A percentile compares a stretch with the other conserved stretches of the same genome.
Evolutionary conservation across 1,140 invertebrate genomes (phyloP).

Genomic region (Drosophila lini): DNA sequence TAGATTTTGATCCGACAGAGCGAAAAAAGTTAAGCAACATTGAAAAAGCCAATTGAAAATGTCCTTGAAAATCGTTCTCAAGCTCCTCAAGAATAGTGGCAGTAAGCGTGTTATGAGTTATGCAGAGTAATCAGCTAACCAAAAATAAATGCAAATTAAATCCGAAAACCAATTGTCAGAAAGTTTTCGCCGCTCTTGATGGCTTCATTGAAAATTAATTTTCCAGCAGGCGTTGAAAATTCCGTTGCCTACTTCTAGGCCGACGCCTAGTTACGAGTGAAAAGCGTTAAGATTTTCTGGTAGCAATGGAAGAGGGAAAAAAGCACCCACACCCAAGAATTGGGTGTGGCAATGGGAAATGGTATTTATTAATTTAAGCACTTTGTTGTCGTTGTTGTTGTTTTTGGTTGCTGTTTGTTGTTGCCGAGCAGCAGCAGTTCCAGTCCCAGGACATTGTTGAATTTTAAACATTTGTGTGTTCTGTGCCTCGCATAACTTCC

Average conservation of each 20-base stretch:
- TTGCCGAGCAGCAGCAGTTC: conserved; percentile 13
- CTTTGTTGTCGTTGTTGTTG: conserved; percentile 6
- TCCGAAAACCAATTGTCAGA: conserved; percentile 15
- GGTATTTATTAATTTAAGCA: conserved; percentile 53
- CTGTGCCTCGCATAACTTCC: conserved; percentile 64
- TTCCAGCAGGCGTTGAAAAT: conserved; percentile 44
- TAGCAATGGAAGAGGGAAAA: neutral
- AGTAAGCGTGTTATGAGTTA: neutral
- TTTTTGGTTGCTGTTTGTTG: neutral
- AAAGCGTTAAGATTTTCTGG: neutral
- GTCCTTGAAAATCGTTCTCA: neutral
- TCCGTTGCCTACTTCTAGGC: conserved; percentile 57
- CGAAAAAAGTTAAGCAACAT: conserved; percentile 33
- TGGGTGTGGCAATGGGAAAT: conserved; percentile 11
- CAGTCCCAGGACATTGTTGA: conserved; percentile 42
- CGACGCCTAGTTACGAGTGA: conserved; percentile 47
- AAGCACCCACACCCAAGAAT: neutral
- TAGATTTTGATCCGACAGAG: conserved; percentile 28
- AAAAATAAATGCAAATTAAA: conserved; percentile 38
- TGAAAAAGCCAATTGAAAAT: conserved; percentile 11
- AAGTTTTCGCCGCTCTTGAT: conserved; percentile 7
- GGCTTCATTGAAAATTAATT: conserved; percentile 60
- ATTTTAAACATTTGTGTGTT: conserved; percentile 61
- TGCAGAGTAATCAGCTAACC: conserved; percentile 15
- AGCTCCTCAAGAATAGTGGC: conserved; percentile 1